Conservation (phyloP, 2,797 vertebrate species). For the Lateolabrax maculatus region DNA sequence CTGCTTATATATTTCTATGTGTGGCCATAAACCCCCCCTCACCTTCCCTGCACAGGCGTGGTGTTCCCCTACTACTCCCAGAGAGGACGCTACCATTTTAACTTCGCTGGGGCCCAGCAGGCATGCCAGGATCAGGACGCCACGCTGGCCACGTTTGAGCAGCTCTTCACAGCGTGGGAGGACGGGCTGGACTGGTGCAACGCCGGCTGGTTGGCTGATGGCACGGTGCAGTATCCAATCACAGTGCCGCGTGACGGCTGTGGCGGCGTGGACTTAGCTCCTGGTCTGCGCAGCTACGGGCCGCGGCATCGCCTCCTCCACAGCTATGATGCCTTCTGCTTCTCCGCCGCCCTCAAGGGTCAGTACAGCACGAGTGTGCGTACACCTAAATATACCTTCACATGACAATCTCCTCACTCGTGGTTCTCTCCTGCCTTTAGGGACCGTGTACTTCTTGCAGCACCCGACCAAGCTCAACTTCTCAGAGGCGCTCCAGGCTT, state of each 20-base stretch:
- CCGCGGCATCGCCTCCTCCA: slow-evolving; percentile 84
- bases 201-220: slow-evolving; percentile 93
- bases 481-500: slow-evolving; percentile 87
- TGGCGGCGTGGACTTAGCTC: slow-evolving; percentile 85
- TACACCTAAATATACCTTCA: background rate
- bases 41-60: slow-evolving; percentile 83
- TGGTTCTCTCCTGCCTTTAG: slow-evolving; percentile 72
- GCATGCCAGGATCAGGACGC: slow-evolving; percentile 90
- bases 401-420: background rate
- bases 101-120: slow-evolving; percentile 87
- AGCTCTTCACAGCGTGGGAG: slow-evolving; percentile 92
- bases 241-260: slow-evolving; percentile 87
- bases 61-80: slow-evolving; percentile 93
- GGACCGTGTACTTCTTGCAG: slow-evolving; percentile 90
- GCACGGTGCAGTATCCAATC: slow-evolving; percentile 94
- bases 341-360: slow-evolving; percentile 89
- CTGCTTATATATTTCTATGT: background rate
- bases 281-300: slow-evolving; percentile 93
- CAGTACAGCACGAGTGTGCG: slow-evolving; percentile 34
- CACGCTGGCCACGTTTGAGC: slow-evolving; percentile 90
- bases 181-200: slow-evolving; percentile 97
- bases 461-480: slow-evolving; percentile 83
- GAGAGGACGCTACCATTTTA: slow-evolving; percentile 90
- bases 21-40: background rate
- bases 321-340: slow-evolving; percentile 94